phyloP scores from a whole-genome alignment of 2,113 vertebrate genomes.

The Silurus meridionalis region DNA sequence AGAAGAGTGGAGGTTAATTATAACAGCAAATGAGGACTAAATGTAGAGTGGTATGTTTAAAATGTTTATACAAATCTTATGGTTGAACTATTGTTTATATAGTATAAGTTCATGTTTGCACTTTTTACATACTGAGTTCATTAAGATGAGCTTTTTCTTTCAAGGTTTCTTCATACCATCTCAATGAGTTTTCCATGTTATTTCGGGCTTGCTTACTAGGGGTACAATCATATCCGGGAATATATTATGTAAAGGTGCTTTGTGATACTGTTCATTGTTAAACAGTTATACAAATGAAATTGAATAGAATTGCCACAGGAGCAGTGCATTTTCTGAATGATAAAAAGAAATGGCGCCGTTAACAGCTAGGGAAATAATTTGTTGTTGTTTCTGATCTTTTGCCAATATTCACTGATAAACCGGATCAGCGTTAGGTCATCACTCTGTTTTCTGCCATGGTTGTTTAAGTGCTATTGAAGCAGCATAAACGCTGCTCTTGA shows the following conservation, averaged over 20 bases:
- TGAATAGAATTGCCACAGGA: background rate
- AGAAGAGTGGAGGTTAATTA: too few species aligned
- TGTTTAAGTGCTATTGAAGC: background rate
- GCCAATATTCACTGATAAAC: background rate
- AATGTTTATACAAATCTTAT: too few species aligned
- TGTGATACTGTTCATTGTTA: background rate
- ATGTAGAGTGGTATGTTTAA: too few species aligned
- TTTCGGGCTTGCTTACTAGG: background rate
- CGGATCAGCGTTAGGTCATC: background rate
- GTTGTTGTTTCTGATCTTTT: background rate
- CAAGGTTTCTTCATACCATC: background rate
- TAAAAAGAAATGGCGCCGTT: background rate
- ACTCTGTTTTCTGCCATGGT: background rate
- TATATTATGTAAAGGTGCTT: background rate
- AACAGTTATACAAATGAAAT: background rate
- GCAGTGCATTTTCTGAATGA: background rate
- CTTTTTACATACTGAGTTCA: too few species aligned
- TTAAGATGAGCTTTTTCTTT: background rate
- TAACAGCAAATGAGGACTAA: too few species aligned
- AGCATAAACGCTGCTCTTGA: background rate
- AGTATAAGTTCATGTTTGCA: too few species aligned
- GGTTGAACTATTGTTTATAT: too few species aligned
- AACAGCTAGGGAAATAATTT: background rate
- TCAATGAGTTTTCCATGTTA: background rate
- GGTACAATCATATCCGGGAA: background rate